A percentile compares a stretch with the other conserved stretches of the same genome.
Evolutionary conservation across 2,113 vertebrate species (phyloP).

Genomic region (Columba livia): DNA sequence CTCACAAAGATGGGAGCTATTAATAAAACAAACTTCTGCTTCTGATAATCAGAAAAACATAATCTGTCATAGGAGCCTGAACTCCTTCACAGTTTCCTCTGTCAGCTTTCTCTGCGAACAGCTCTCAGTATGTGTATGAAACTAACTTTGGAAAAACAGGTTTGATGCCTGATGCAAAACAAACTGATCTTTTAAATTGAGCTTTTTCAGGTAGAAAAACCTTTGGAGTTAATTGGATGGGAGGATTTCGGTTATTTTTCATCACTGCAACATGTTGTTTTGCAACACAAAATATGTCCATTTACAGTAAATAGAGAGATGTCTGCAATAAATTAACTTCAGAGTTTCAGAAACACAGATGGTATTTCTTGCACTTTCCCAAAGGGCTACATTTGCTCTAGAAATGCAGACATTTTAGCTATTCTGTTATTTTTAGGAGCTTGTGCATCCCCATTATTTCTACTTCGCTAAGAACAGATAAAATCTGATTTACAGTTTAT

Average conservation of each 20-base stretch:
- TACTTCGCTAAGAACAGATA: background rate
- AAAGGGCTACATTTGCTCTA: conserved; percentile 15
- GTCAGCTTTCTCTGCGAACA: background rate
- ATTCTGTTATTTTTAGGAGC: conserved; percentile 38
- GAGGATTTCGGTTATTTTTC: background rate
- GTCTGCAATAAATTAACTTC: conserved; percentile 41
- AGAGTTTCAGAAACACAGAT: conserved; percentile 53
- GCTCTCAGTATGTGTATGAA: background rate
- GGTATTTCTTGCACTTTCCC: conserved; percentile 48
- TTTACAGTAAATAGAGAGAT: conserved; percentile 46
- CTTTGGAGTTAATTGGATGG: background rate
- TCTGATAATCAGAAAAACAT: background rate
- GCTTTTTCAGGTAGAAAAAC: background rate
- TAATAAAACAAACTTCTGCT: background rate
- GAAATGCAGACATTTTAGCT: background rate
- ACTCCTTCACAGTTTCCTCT: background rate
- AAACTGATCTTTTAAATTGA: background rate
- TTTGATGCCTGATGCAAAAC: background rate
- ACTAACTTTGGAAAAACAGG: background rate
- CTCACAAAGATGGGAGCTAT: background rate
- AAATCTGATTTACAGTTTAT: conserved; percentile 16
- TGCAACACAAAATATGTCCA: conserved; percentile 27
- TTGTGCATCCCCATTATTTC: background rate
- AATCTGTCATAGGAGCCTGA: background rate
- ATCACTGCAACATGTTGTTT: conserved; percentile 39